These are phyloP conservation scores for Cranoglanis bouderius DNA, from an alignment of 2,113 vertebrate genomes.

Conservation along the genomic window DNA sequence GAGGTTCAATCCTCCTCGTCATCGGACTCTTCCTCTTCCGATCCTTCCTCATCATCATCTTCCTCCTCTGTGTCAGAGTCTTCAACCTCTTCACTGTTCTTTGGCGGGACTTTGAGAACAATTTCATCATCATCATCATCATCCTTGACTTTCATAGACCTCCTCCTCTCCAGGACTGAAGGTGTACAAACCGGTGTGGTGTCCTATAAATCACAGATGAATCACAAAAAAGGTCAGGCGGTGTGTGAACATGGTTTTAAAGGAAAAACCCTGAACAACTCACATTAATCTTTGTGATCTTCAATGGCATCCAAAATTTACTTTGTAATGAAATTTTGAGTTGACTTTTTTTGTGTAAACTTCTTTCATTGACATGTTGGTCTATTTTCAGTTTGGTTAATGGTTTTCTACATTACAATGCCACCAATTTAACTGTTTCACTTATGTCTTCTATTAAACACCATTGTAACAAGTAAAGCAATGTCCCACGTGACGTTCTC, in stretches of 20 bases:
- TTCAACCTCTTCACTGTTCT: slow-evolving; percentile 52
- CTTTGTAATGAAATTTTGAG: neutral
- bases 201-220: slow-evolving; percentile 65
- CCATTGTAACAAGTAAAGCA: too few species aligned
- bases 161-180: slow-evolving; percentile 81
- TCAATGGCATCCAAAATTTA: neutral
- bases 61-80: slow-evolving; percentile 46
- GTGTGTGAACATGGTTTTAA: neutral
- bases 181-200: slow-evolving; percentile 88
- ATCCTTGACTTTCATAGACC: slow-evolving; percentile 60
- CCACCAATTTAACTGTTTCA: too few species aligned
- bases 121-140: slow-evolving; percentile 75
- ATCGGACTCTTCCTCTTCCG: slow-evolving; percentile 27
- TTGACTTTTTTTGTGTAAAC: neutral
- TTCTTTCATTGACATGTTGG: neutral
- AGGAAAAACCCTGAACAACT: neutral
- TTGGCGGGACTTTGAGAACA: slow-evolving; percentile 69
- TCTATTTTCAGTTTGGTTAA: neutral
- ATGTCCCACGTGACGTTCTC: neutral
- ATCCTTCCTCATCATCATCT: slow-evolving; percentile 37
- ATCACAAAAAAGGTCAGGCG: neutral
- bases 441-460: too few species aligned
- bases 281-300: neutral
- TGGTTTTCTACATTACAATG: neutral
- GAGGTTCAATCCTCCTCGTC: slow-evolving; percentile 11